Evolutionary conservation across 2,113 vertebrate species (phyloP), one percentile per base, ranked within the genome.

Genomic region (Tenrec ecaudatus): DNA sequence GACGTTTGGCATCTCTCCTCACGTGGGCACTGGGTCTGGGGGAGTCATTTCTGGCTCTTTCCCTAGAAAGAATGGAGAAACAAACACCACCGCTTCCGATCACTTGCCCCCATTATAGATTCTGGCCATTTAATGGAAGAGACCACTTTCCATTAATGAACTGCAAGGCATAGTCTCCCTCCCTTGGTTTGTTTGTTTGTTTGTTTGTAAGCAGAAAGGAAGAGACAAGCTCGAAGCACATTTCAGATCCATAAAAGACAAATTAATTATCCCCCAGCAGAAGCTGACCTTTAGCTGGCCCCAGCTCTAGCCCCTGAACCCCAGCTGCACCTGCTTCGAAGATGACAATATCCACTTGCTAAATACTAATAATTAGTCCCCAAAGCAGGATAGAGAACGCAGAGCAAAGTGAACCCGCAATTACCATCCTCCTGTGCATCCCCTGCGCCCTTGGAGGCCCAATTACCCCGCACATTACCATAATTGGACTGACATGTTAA

Each of bases 361-460:
- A 96, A 97, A 95, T 80, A 89, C 95, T 96, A 96, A 80, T 97
- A 97, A 98, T 98, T 98, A 97, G 94, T 98, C 96, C 97, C 95
- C 96, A 96, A 95, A 95, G 96, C 91, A 92, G 97, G 97, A 69
- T 81, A 84, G 95, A 95, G 93, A 96, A 88, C 31, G 90, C 23
- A 73, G 93, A 94, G 94, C 95, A 95, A 87, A 94, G 94, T 71
- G 97, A 97, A 90, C 95, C 96, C 96, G 69, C 96, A 96, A 93
- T 97, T 97, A 97, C 95, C 96, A 96, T 94, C 75, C 97, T 96
- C 78, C 40, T 82, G 93, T 36, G 86, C 92, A 89, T 92, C 94
- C 86, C 95, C 89, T 82, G 95, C 94, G 92, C 92, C 96, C 95
- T 96, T 89, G 96, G 95, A 77, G 62, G 96, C 92, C 96, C 95